phyloP scores from a whole-genome alignment of 2,888 invertebrate species.

The Cerceris ruficornis region DNA sequence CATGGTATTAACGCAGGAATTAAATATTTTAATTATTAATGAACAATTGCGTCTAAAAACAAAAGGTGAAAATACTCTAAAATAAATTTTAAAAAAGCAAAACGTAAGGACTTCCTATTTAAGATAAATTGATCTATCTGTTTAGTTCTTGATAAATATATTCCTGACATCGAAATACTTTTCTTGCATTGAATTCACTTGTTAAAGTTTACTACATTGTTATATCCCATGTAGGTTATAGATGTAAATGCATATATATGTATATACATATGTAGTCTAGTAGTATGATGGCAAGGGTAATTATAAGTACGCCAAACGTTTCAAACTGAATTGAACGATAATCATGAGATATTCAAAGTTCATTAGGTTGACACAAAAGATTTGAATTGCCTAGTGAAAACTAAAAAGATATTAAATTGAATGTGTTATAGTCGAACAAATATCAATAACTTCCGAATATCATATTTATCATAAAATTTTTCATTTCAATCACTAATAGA shows the following conservation, averaged over 20 bases:
- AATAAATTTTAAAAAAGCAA: too few species aligned
- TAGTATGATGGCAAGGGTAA: neutral
- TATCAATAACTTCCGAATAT: neutral
- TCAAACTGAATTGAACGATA: neutral
- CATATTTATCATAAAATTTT: neutral
- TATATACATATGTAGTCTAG: neutral
- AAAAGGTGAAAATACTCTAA: too few species aligned
- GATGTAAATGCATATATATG: neutral
- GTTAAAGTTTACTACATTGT: neutral
- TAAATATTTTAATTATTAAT: neutral
- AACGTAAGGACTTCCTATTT: too few species aligned
- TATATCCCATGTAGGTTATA: neutral
- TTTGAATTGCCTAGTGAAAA: neutral
- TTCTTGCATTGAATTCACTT: neutral
- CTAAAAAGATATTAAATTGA: too few species aligned
- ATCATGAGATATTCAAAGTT: neutral
- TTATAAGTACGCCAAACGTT: neutral
- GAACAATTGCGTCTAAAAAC: too few species aligned
- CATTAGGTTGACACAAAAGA: neutral
- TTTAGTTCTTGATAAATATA: too few species aligned
- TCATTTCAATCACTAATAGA: neutral
- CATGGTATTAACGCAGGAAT: neutral
- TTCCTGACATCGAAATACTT: too few species aligned
- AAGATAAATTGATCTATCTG: too few species aligned
- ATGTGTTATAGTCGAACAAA: constrained; percentile 5